Evolutionary conservation across 2,888 invertebrate species (phyloP).

Genomic region (Alcis repandata): DNA sequence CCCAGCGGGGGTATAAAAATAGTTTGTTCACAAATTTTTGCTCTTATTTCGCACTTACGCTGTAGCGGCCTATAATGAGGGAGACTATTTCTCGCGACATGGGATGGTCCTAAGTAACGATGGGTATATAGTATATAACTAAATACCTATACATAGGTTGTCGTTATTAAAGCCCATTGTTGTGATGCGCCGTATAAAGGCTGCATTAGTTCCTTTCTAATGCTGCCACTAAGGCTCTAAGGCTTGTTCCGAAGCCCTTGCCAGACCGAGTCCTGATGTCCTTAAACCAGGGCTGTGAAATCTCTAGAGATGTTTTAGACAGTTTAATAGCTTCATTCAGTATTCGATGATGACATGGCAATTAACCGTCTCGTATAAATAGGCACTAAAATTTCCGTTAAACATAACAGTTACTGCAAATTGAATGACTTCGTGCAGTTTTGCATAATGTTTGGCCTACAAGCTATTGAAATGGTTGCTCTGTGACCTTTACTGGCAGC

Average conservation of each 20-base stretch:
- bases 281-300: constrained; percentile 35
- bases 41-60: constrained; percentile 69
- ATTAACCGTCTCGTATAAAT: constrained; percentile 7
- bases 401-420: constrained; percentile 39
- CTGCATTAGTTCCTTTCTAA: constrained; percentile 71
- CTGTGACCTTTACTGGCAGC: constrained; percentile 53
- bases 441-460: constrained; percentile 46
- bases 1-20: constrained; percentile 39
- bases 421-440: constrained; percentile 42
- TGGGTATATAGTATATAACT: too few relatives aligned
- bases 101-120: constrained; percentile 73
- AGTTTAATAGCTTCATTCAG: too few relatives aligned
- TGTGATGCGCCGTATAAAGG: constrained; percentile 75
- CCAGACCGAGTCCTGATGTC: constrained; percentile 29
- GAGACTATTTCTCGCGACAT: constrained; percentile 72
- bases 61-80: constrained; percentile 68
- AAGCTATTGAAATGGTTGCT: constrained; percentile 46
- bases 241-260: constrained; percentile 58
- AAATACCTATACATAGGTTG: too few relatives aligned
- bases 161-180: constrained; percentile 79
- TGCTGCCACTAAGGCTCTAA: constrained; percentile 74
- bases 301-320: not conserved
- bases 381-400: constrained; percentile 26
- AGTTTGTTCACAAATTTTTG: constrained; percentile 58
- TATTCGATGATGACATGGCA: not conserved